Evolutionary conservation across 2,113 vertebrate species (phyloP), one percentile per base, ranked within the genome.

Genomic region (Hyaena hyaena): DNA sequence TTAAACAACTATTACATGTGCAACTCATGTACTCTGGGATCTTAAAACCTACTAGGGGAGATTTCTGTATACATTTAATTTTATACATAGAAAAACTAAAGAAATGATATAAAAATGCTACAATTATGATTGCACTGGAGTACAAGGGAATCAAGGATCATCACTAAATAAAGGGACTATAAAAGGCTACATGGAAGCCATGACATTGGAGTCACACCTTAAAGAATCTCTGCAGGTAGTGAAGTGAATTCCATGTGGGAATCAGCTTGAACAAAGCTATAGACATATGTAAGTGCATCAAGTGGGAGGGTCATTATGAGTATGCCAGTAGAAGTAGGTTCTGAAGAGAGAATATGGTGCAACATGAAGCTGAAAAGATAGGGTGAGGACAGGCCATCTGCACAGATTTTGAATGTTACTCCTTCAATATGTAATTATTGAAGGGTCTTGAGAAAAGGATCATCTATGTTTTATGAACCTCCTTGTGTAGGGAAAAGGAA

Each of bases 31-130:
- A 84, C 5, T 23, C 19, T 43, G 31, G 43, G 79, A 35, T 63
- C n/a, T 63, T 58, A 74, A 6, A 50, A 15, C 1, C 9, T 73
- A 23, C 7, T 26, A 71, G 8, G 17, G 14, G 8, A 90, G 0
- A 71, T 39, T 50, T 58, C 5, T 74, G 16, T 16, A 65, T n/a
- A 74, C 26, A 74, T 55, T 85, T 55, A 89, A 88, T n/a, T 86
- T 77, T 79, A 33, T 63, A 24, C 31, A 45, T 92, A 35, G 33
- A 35, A 95, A 21, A 68, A 55, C 14, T 69, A 87, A 94, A 71
- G 35, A 31, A 43, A 76, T 84, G 1, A 39, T 65, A 71, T 65
- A 17, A 89, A 92, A 80, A 26, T 28, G 21, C 2, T 24, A 53
- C 5, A 73, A 65, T 74, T 93, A 28, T 74, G 17, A 73, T 77